Conservation (phyloP, 2,888 invertebrate species). For the Zootermopsis nevadensis region DNA sequence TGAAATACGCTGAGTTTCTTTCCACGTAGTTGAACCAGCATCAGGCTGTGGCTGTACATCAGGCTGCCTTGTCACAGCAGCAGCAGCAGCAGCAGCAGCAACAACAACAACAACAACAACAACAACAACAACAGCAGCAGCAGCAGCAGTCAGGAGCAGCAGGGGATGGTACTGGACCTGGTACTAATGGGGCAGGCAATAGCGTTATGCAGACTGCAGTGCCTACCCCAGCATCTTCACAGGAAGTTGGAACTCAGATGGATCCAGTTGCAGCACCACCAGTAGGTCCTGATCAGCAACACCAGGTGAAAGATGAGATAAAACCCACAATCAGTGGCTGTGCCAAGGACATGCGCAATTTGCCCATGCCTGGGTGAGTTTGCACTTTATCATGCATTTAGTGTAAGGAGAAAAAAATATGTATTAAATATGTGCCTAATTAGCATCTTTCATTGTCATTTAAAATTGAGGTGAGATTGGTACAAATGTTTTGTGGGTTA, state of each 20-base stretch:
- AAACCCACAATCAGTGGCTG: conserved; percentile 51
- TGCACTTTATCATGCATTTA: background rate
- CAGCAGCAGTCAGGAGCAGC: conserved; percentile 42
- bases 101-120: conserved; percentile 60
- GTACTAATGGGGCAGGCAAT: background rate
- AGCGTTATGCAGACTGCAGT: background rate
- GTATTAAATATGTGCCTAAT: background rate
- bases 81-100: conserved; percentile 62
- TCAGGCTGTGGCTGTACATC: conserved; percentile 18
- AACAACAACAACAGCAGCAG: conserved; percentile 64
- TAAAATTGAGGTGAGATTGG: background rate
- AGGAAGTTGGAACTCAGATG: conserved; percentile 53
- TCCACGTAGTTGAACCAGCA: conserved; percentile 22
- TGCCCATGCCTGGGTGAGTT: conserved; percentile 51
- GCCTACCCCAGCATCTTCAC: conserved; percentile 44
- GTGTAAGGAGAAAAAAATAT: background rate
- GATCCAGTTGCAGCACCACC: conserved; percentile 24
- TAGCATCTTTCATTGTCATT: background rate
- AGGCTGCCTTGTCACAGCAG: conserved; percentile 39
- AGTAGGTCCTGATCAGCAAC: conserved; percentile 43
- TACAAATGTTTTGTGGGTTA: background rate
- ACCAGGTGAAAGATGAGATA: conserved; percentile 51
- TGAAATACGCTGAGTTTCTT: background rate
- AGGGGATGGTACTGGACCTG: background rate
- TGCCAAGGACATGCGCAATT: conserved; percentile 50